phyloP scores from a whole-genome alignment of 2,888 invertebrate genomes.

The Ophioninae sp. region DNA sequence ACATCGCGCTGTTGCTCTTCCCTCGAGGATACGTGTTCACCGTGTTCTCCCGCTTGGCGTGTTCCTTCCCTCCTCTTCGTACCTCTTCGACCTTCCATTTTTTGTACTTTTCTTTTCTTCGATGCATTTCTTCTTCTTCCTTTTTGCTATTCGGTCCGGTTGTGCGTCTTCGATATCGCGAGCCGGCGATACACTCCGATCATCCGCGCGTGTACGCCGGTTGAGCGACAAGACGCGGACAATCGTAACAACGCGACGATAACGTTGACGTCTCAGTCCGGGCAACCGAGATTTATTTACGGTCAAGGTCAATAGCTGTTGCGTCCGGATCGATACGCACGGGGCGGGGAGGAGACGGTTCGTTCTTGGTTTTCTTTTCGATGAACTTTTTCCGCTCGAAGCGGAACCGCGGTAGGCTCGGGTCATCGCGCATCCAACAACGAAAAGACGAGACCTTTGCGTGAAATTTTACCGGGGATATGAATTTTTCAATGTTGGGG shows the following conservation, averaged over 20 bases:
- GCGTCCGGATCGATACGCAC: no score
- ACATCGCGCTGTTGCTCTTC: slow-evolving; percentile 29
- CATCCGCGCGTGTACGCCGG: no score
- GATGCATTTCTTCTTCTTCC: slow-evolving; percentile 20
- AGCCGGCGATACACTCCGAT: slow-evolving; percentile 22
- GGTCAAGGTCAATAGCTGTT: no score
- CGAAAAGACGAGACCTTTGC: no score
- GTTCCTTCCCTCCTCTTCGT: slow-evolving; percentile 2
- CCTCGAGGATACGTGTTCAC: slow-evolving; percentile 60
- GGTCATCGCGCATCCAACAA: no score
- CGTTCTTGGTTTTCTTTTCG: no score
- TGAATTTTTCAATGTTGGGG: no score
- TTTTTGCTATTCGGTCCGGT: background rate
- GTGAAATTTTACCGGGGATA: no score
- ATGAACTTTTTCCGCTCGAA: no score
- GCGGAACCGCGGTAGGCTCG: no score
- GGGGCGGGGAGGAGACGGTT: no score
- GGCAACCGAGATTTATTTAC: no score
- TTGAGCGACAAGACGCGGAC: background rate
- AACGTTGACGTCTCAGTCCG: background rate
- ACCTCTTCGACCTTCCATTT: slow-evolving; percentile 8
- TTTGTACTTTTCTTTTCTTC: slow-evolving; percentile 7
- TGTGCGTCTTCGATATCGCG: slow-evolving; percentile 39
- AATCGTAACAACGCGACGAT: background rate
- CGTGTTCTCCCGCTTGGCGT: slow-evolving; percentile 40